Base-by-base conservation (phyloP, 1,140 invertebrate genomes). In the Calycopis cecrops region DNA sequence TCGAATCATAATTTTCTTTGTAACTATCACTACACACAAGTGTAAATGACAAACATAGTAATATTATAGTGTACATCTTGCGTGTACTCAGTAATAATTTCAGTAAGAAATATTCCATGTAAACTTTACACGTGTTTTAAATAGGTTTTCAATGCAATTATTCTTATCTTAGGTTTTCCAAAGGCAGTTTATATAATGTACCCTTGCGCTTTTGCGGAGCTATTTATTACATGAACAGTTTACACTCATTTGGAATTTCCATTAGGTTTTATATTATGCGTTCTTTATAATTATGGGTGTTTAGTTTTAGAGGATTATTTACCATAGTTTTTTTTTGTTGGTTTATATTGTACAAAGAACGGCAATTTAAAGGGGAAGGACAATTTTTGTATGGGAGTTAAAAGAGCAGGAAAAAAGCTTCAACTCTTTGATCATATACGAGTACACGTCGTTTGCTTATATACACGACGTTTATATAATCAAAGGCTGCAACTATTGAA, bases 111-210 rank as follows among this genome's bases (percentile, higher is more conserved):
- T 14, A n/a, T n/a, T n/a, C n/a, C n/a, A n/a, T n/a, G n/a, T n/a
- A n/a, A 16, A 11, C n/a, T 40, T 16, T 1, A 14, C n/a, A 4
- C 9, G 38, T 4, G 1, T n/a, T 40, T 40, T 40, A 40, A 40
- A 40, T 40, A 40, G 38, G 12, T 40, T n/a, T 40, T 7, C 16
- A 14, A n/a, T n/a, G 38, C 38, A 40, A 40, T 40, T 40, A 40
- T n/a, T 40, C 12, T 40, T 40, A 40, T 40, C 38, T 3, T 40
- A 8, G 4, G 3, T n/a, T 14, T 40, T 40, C 38, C 38, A n/a
- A n/a, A n/a, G 12, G 38, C n/a, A 40, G 16, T 40, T 40, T 40
- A 40, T 6, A 35, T 9, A 7, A n/a, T n/a, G n/a, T 40, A 14
- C 12, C 38, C 38, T 40, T 40, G 38, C 12, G 9, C 16, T 6